phyloP scores from a whole-genome alignment of 2,888 invertebrate genomes.

The Harpagoxenus sublaevis region DNA sequence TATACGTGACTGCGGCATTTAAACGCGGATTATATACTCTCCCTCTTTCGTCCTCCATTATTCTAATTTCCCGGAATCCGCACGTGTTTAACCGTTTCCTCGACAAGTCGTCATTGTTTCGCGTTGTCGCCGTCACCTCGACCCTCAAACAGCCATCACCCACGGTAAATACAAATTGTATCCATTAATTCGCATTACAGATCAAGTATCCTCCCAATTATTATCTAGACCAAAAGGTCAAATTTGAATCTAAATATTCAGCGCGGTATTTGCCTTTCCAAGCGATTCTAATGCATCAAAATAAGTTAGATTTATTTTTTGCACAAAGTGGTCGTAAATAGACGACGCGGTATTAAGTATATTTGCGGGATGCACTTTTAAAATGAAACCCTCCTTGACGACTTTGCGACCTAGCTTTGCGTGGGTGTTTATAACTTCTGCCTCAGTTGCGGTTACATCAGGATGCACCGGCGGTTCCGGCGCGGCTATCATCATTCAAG shows the following conservation, averaged over 20 bases:
- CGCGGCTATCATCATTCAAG: constrained; percentile 16
- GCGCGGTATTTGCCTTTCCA: neutral
- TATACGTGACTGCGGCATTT: constrained; percentile 52
- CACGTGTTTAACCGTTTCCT: neutral
- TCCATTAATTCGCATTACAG: neutral
- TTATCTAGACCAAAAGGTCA: neutral
- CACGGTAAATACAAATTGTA: neutral
- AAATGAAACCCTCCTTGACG: constrained; percentile 14
- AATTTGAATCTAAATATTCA: neutral
- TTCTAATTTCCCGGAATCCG: constrained; percentile 24
- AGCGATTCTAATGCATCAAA: neutral
- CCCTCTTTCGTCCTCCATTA: constrained; percentile 2
- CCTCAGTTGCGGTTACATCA: neutral
- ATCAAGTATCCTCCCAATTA: neutral
- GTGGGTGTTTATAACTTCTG: constrained; percentile 39
- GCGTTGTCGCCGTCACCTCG: no score
- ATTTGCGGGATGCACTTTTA: neutral
- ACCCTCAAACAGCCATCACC: neutral
- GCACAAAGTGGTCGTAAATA: neutral
- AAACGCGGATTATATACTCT: constrained; percentile 29
- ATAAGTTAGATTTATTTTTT: neutral
- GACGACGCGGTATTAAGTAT: neutral
- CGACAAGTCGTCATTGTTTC: constrained; percentile 1
- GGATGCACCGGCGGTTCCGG: neutral
- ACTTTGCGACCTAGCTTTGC: constrained; percentile 8